Base-by-base conservation (phyloP, 2,113 vertebrate genomes). In the Pterocles orientalis region DNA sequence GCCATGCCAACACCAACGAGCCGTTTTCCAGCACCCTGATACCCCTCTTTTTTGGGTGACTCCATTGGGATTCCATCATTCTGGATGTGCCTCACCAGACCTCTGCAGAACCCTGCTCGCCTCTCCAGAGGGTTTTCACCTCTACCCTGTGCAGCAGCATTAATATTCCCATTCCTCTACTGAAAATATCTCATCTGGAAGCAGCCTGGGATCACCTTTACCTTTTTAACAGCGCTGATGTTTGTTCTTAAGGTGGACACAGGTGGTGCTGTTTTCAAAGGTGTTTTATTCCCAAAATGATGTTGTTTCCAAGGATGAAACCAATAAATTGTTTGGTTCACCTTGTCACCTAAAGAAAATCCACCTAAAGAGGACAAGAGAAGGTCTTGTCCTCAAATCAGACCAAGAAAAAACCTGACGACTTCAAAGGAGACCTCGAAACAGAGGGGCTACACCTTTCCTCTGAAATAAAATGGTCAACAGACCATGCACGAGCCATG, bases 61-160 rank as follows among this genome's bases (percentile, higher is more conserved):
- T 36, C 36, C 18, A 6, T 43, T 10, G 58, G 62, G 43, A 41
- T 79, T 68, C 24, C 12, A 10, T 50, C 7, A 18, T 26, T 56
- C 36, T 50, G 53, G 41, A 50, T 6, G 3, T 36, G 26, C 19
- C 14, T 75, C 31, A 56, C 25, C 61, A 69, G 48, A 61, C 7
- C 33, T 51, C 29, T 23, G n/a, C n/a, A 50, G 71, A 88, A 36
- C 45, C 5, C 5, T 1, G 12, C 7, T 47, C 51, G 48, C 31
- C 23, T 56, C 4, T 0, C 7, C 1, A 1, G 28, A 45, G 11
- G 16, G 26, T 70, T 57, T 50, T 43, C 54, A n/a, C 16, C 31
- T 65, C 58, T 31, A 11, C 26, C 48, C 45, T 21, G 9, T 33
- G 24, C 66, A 68, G 25, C 18, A 68, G 34, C 24, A 53, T 7